Percentiles rank a stretch among this genome's conserved stretches.
Conservation (phyloP, 2,113 vertebrate genomes). For the Brachypteracias leptosomus region DNA sequence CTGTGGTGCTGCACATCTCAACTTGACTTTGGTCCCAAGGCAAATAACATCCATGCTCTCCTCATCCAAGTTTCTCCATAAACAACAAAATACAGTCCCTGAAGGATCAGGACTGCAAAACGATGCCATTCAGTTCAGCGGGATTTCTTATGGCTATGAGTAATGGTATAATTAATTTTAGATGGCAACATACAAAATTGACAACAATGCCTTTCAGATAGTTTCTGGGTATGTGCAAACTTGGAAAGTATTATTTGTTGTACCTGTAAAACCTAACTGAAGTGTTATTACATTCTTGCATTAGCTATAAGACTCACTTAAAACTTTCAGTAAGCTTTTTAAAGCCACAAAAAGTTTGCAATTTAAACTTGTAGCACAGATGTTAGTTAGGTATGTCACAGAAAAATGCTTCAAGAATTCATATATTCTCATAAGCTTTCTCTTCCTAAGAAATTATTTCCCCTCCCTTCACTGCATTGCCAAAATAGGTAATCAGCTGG, state of each 20-base stretch:
- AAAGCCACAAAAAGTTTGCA: neutral
- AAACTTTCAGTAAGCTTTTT: neutral
- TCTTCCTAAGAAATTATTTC: neutral
- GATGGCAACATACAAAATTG: neutral
- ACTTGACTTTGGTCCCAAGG: neutral
- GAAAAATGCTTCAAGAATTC: neutral
- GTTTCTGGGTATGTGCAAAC: no score
- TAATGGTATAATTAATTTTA: neutral
- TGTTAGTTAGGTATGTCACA: neutral
- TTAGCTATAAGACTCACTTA: neutral
- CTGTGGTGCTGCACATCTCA: neutral
- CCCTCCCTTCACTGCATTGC: neutral
- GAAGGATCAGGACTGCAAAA: neutral
- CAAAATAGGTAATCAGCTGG: neutral
- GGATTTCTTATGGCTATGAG: neutral
- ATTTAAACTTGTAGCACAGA: neutral
- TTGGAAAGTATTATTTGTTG: no score
- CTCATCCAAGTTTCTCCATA: neutral
- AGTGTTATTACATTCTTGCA: neutral
- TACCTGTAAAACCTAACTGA: no score
- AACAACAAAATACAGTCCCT: neutral
- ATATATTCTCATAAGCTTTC: neutral
- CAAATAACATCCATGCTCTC: neutral
- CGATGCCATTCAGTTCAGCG: neutral
- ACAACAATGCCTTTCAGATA: neutral